phyloP scores from a whole-genome alignment of 2,113 vertebrate genomes.

The Orthonyx spaldingii region DNA sequence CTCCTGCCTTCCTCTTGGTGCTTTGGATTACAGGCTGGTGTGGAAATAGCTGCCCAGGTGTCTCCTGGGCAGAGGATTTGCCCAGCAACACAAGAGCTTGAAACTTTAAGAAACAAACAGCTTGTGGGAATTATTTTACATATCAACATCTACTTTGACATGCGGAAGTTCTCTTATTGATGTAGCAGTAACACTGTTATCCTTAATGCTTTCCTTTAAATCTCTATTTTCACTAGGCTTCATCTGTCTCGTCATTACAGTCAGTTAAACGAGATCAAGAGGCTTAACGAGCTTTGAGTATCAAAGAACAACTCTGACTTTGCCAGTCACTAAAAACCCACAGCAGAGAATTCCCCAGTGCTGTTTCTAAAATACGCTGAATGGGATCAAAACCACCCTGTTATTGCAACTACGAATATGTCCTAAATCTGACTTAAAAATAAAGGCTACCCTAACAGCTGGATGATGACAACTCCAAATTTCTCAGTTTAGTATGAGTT shows the following conservation, averaged over 20 bases:
- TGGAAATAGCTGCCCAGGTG: neutral
- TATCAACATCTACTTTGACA: neutral
- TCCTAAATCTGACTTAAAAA: neutral
- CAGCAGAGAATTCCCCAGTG: neutral
- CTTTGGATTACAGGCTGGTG: neutral
- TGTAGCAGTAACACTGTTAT: neutral
- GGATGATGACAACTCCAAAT: neutral
- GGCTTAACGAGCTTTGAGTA: neutral
- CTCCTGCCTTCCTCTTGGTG: neutral
- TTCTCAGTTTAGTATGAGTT: neutral
- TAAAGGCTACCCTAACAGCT: neutral
- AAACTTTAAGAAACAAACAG: neutral
- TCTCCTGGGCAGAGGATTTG: neutral
- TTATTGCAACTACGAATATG: neutral
- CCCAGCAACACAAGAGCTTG: neutral
- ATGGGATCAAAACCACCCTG: neutral
- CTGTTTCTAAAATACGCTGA: neutral
- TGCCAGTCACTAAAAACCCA: neutral
- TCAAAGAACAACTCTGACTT: neutral
- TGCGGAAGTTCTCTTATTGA: neutral
- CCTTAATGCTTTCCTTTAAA: neutral
- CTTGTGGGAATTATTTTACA: neutral
- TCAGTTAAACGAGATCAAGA: neutral
- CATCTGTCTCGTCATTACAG: neutral
- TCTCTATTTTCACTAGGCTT: neutral